Evolutionary conservation across 2,888 invertebrate genomes (phyloP), one percentile per base, ranked within the genome.

Genomic region (Leucophora obtusa): DNA sequence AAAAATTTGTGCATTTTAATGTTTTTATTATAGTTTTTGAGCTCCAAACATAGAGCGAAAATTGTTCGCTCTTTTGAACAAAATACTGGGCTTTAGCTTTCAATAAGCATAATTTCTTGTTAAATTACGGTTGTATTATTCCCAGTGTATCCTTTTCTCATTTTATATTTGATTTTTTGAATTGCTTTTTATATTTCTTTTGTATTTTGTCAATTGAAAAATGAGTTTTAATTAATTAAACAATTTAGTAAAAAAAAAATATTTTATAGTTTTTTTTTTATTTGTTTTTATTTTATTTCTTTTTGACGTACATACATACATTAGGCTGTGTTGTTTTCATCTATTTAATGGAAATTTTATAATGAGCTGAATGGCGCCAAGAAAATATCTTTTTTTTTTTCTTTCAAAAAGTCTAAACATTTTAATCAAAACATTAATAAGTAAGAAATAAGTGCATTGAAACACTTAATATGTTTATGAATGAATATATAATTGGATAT

Each of bases 311-410:
- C n/a, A n/a, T 47, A 21, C 4, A 21, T 21, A 21, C 7, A 35
- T 38, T n/a, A n/a, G 43, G 28, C n/a, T 47, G 2, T 38, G 11
- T 38, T 47, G 43, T n/a, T 47, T 14, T n/a, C n/a, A 69, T 59
- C 47, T 79, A 65, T 70, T 74, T 70, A 79, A 78, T 72, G 71
- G 72, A 74, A 75, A 79, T 75, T 79, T 82, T 82, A 72, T 80
- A 66, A 70, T 82, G 82, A 82, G 14, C 82, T 82, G 79, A 79
- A 75, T 76, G 83, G 82, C 83, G 83, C 83, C 83, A 83, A 75
- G 28, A 68, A 71, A 65, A 75, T 78, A 74, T 77, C 14, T 11
- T 21, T 8, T 11, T n/a, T 4, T 18, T 9, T 18, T n/a, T 6
- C 9, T 5, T 18, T 14, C 21, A 15, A 62, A 47, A 47, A 47